Evolutionary conservation across 2,113 vertebrate genomes (phyloP), one percentile per base, ranked within the genome.

Genomic region (Myrmecobius fasciatus): DNA sequence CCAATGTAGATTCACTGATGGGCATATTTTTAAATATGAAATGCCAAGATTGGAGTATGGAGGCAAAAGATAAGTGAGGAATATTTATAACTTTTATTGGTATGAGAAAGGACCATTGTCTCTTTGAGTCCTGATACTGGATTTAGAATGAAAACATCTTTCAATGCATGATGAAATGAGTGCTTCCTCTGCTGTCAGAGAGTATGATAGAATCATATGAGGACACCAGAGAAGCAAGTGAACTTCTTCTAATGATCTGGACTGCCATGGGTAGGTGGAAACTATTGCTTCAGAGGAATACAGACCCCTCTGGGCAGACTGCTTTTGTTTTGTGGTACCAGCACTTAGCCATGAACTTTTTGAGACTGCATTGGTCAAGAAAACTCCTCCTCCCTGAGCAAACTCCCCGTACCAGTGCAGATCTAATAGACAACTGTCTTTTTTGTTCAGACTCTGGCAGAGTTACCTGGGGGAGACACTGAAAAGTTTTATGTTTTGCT

Each of bases 21-120:
- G 97, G 95, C 94, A 93, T 97, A 97, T 97, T 98, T 98, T 97
- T 98, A 97, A 97, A 97, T 90, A 93, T 89, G 93, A 48, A 4
- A 93, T 96, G 91, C 97, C 96, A 97, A 97, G 97, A 97, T 0
- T 89, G 95, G 97, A 97, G 92, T 53, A 52, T 91, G 95, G 36
- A 95, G 96, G 96, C 47, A 51, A 90, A 49, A 48, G 48, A 49
- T 49, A 95, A 89, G 95, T 94, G 60, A 93, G 92, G 96, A 94
- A 8, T 97, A 97, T 98, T 98, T 98, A 97, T 97, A 97, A 97
- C 96, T 96, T 92, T 89, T 25, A 52, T n/a, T 11, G 49, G 92
- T 96, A 93, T 91, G 95, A 96, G 93, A 88, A 95, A 95, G 93
- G 94, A 93, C 96, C 95, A 94, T 92, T 91, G 95, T 95, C 48